Percentiles rank a stretch among this genome's conserved stretches.
phyloP scores from a whole-genome alignment of 2,888 invertebrate species.

The Petrophora chlorosata region DNA sequence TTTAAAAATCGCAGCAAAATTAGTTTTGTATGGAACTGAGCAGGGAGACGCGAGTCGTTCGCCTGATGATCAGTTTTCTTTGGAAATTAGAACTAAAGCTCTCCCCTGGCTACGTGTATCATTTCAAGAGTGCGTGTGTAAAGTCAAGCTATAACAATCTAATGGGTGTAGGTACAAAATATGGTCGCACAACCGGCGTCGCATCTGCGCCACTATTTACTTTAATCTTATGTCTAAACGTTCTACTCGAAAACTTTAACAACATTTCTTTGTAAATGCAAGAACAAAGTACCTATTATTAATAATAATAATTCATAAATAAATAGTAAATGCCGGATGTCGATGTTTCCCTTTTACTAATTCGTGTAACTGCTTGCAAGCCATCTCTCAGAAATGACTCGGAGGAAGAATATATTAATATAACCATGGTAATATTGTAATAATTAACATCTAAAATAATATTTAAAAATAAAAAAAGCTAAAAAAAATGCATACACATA shows the following conservation, averaged over 20 bases:
- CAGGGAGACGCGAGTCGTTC: too few relatives aligned
- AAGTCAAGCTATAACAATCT: conserved; percentile 1
- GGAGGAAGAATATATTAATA: conserved; percentile 5
- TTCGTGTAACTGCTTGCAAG: background rate
- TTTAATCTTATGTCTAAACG: conserved; percentile 36
- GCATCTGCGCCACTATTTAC: conserved; percentile 35
- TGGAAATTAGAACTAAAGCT: too few relatives aligned
- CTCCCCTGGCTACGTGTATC: too few relatives aligned
- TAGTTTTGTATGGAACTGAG: too few relatives aligned
- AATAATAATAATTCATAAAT: conserved; percentile 35
- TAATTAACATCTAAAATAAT: conserved; percentile 15
- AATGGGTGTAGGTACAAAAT: background rate
- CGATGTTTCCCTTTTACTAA: conserved; percentile 6
- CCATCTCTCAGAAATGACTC: conserved; percentile 29
- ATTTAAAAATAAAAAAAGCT: conserved; percentile 17
- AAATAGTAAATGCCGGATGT: conserved; percentile 37
- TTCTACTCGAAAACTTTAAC: conserved; percentile 37
- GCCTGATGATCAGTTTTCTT: too few relatives aligned
- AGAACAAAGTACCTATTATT: conserved; percentile 27
- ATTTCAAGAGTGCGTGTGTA: background rate
- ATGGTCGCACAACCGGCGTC: conserved; percentile 22
- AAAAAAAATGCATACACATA: conserved; percentile 22
- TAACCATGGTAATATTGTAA: conserved; percentile 7
- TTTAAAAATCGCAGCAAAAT: too few relatives aligned
- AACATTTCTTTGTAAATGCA: conserved; percentile 42